A percentile compares a stretch with the other conserved stretches of the same genome.
Evolutionary conservation across 2,888 invertebrate genomes (phyloP).

Genomic region (Sinodicranocentrus sp.): DNA sequence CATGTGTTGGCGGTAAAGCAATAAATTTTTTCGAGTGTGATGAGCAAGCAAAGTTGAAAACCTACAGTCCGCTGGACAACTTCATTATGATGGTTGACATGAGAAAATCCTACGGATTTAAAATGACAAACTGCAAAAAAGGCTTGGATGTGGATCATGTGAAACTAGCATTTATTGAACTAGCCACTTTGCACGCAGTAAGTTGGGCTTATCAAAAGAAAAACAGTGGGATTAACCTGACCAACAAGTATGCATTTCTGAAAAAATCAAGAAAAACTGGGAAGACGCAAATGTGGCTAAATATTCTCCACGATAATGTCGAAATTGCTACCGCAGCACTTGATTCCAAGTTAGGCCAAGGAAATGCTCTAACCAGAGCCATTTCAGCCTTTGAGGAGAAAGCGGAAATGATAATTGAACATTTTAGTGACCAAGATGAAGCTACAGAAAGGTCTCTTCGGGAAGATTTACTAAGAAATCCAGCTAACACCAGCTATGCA

Average conservation of each 20-base stretch:
- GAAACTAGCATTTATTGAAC: conserved; percentile 64
- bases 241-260: conserved; percentile 14
- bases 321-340: neutral
- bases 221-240: conserved; percentile 27
- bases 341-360: conserved; percentile 1
- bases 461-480: neutral
- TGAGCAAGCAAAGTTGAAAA: conserved; percentile 16
- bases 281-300: conserved; percentile 27
- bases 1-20: conserved; percentile 28
- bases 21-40: neutral
- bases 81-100: conserved; percentile 41
- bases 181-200: conserved; percentile 65
- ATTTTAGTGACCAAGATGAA: neutral
- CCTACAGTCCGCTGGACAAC: conserved; percentile 46
- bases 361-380: conserved; percentile 10
- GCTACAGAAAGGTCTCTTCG: neutral
- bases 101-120: conserved; percentile 58
- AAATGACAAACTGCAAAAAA: conserved; percentile 65
- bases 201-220: conserved; percentile 44
- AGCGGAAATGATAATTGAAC: neutral
- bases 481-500: too few relatives aligned
- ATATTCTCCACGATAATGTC: conserved; percentile 22
- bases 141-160: conserved; percentile 71
- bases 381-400: neutral
- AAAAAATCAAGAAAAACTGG: neutral